Evolutionary conservation across 2,797 vertebrate species (phyloP).

Genomic region (Lycodopsis pacificus): DNA sequence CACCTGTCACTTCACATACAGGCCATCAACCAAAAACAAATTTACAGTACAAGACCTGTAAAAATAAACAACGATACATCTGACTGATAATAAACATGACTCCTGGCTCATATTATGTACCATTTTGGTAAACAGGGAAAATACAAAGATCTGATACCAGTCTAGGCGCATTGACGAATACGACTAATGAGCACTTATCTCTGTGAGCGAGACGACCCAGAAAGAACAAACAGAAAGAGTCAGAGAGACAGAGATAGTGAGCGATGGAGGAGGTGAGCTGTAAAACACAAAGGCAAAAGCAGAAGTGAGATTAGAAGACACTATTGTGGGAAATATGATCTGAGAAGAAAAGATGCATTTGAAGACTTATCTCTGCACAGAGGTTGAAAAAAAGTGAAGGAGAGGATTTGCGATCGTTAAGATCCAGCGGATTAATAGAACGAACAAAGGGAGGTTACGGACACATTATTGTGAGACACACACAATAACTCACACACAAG

Average conservation of each 20-base stretch:
- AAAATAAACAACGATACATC: conserved; percentile 1
- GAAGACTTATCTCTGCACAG: conserved; percentile 43
- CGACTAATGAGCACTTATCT: conserved; percentile 50
- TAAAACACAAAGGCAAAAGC: conserved; percentile 48
- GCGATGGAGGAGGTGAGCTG: conserved; percentile 36
- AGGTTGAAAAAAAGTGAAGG: conserved; percentile 49
- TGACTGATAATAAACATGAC: conserved; percentile 4
- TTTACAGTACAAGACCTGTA: neutral
- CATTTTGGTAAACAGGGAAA: conserved; percentile 21
- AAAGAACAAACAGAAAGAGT: conserved; percentile 16
- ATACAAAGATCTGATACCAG: conserved; percentile 41
- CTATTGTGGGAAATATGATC: conserved; percentile 53
- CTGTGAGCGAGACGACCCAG: conserved; percentile 26
- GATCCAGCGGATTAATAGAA: conserved; percentile 64
- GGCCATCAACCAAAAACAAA: neutral
- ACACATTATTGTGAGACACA: conserved; percentile 50
- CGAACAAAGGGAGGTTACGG: conserved; percentile 56
- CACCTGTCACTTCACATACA: neutral
- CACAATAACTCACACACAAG: conserved; percentile 36
- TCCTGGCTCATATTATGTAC: conserved; percentile 28
- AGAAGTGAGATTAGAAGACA: conserved; percentile 47
- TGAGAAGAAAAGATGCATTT: conserved; percentile 46
- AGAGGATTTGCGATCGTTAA: conserved; percentile 66
- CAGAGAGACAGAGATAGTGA: conserved; percentile 41
- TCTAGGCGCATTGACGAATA: conserved; percentile 44